Percentiles rank a stretch among this genome's conserved stretches.
These are phyloP conservation scores for Gymnorhina tibicen DNA, from an alignment of 2,113 vertebrate genomes.

Conservation along the genomic window DNA sequence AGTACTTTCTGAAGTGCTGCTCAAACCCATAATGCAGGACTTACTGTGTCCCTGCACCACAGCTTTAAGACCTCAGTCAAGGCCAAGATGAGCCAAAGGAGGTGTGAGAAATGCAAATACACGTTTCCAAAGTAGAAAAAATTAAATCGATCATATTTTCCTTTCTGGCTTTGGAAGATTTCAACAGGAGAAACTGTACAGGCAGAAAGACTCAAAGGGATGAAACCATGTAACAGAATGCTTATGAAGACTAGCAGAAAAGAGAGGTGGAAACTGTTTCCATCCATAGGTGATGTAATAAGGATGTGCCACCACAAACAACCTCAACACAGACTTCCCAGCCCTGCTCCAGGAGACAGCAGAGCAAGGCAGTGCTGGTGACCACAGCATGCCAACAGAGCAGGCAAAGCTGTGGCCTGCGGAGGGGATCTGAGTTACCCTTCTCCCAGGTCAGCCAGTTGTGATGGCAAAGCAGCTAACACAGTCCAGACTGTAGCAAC, in stretches of 20 bases:
- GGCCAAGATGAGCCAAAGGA: neutral
- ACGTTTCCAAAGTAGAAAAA: neutral
- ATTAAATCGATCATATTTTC: neutral
- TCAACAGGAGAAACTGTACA: neutral
- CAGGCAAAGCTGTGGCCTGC: rapidly evolving
- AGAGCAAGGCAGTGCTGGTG: neutral
- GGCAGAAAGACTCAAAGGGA: neutral
- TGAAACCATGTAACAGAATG: neutral
- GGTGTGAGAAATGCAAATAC: neutral
- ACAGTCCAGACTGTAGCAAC: neutral
- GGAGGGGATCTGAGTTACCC: neutral
- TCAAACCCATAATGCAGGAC: neutral
- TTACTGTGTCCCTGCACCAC: neutral
- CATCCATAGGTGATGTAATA: rapidly evolving
- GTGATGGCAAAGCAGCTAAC: neutral
- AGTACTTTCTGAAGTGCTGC: neutral
- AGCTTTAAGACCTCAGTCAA: neutral
- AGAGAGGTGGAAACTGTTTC: neutral
- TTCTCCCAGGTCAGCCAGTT: neutral
- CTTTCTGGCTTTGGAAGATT: neutral
- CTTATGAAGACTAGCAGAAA: neutral
- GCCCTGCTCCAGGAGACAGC: neutral
- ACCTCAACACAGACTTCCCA: neutral
- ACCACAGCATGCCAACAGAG: neutral
- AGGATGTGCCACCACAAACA: neutral